Evolutionary conservation across 1,140 invertebrate species (phyloP).

Genomic region (Drosophila seguyi): DNA sequence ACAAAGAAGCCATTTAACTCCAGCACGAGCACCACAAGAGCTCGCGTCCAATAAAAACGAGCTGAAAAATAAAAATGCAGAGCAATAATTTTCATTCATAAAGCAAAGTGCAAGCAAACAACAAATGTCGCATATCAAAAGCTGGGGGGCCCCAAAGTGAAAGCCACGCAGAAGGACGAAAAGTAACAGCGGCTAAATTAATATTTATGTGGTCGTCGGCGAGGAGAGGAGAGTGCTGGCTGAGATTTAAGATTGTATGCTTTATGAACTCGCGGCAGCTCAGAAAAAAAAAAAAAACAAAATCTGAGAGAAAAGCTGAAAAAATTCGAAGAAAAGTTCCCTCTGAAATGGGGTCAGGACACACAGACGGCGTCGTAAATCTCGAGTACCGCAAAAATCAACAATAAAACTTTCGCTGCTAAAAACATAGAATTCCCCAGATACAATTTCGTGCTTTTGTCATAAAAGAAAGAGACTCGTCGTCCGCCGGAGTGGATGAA

Average conservation of each 20-base stretch:
- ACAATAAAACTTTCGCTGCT: conserved; percentile 74
- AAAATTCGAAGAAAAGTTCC: conserved; percentile 9
- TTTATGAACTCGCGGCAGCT: conserved; percentile 52
- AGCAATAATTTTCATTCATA: conserved; percentile 50
- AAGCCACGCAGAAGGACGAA: conserved; percentile 43
- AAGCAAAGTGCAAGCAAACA: conserved; percentile 49
- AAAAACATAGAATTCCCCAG: conserved; percentile 59
- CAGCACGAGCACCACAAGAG: conserved; percentile 4
- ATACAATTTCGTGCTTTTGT: conserved; percentile 62
- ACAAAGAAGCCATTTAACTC: conserved; percentile 34
- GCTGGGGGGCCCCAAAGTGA: conserved; percentile 40
- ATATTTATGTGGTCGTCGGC: conserved; percentile 65
- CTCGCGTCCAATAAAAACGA: conserved; percentile 24
- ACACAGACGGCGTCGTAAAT: conserved; percentile 62
- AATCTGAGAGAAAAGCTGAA: conserved; percentile 10
- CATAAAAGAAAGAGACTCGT: conserved; percentile 59
- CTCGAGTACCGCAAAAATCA: conserved; percentile 70
- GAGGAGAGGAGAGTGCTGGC: conserved; percentile 15
- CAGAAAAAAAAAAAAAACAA: conserved; percentile 22
- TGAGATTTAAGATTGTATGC: conserved; percentile 68
- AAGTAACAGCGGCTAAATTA: conserved; percentile 72
- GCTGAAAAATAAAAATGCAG: conserved; percentile 28
- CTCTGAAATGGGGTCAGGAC: conserved; percentile 50
- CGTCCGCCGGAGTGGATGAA: conserved; percentile 49
- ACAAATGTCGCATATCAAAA: conserved; percentile 55